These are phyloP conservation scores for Sebastes taczanowskii DNA, from an alignment of 2,797 vertebrate genomes.

Conservation along the genomic window DNA sequence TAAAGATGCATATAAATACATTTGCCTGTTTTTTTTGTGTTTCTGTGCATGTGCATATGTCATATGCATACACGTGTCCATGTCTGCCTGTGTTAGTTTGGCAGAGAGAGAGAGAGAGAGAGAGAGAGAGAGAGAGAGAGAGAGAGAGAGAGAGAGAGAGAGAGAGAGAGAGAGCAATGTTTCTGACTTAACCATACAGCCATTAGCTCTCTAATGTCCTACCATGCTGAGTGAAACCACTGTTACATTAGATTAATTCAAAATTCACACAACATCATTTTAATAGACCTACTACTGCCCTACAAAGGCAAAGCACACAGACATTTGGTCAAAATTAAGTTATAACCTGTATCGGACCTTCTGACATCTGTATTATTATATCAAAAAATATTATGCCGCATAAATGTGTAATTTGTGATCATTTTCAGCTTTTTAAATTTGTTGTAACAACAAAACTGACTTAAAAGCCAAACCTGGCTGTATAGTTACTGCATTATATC, in stretches of 20 bases:
- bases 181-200: conserved; percentile 8
- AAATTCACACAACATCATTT: conserved; percentile 21
- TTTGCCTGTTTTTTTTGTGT: background rate
- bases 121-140: background rate
- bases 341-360: background rate
- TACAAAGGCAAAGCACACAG: background rate
- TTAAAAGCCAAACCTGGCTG: background rate
- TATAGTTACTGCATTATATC: background rate
- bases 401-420: background rate
- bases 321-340: background rate
- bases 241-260: background rate
- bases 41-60: background rate
- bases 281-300: background rate
- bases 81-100: background rate
- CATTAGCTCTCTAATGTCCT: conserved; percentile 32
- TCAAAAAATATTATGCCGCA: background rate
- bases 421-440: background rate
- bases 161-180: background rate
- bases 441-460: background rate
- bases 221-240: conserved; percentile 24
- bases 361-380: background rate
- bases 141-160: too few relatives aligned
- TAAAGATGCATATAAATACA: conserved; percentile 11
- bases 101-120: too few relatives aligned
- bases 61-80: background rate